Percentiles rank a stretch among this genome's conserved stretches.
These are phyloP conservation scores for Scophthalmus maximus DNA, from an alignment of 2,113 vertebrate species.

Conservation along the genomic window DNA sequence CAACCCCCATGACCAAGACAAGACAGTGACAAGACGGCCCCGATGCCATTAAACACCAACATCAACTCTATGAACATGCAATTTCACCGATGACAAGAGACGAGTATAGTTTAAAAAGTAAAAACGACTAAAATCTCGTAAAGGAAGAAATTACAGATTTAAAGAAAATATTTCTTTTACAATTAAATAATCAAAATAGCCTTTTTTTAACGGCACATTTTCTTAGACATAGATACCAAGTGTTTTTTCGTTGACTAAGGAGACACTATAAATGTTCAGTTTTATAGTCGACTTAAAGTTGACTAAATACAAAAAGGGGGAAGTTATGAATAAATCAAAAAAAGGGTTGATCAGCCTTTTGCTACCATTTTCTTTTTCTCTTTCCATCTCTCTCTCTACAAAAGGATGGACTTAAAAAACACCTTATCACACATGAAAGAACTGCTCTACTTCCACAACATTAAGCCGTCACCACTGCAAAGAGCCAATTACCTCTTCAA, in stretches of 20 bases:
- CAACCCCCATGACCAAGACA: too few species aligned
- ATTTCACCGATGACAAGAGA: neutral
- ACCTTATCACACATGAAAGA: constrained; percentile 70
- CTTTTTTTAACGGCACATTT: too few species aligned
- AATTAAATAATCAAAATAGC: too few species aligned
- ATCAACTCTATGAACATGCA: neutral
- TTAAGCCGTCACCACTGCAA: constrained; percentile 52
- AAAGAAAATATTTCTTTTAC: too few species aligned
- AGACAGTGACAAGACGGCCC: neutral
- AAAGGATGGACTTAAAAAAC: constrained; percentile 39
- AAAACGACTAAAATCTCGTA: too few species aligned
- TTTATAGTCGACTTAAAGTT: too few species aligned
- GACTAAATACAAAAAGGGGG: too few species aligned
- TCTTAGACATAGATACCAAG: too few species aligned
- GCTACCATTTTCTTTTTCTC: constrained; percentile 6
- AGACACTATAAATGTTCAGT: too few species aligned
- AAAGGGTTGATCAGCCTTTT: constrained; percentile 39
- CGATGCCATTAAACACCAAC: neutral
- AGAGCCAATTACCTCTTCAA: constrained; percentile 52
- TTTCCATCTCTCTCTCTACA: neutral
- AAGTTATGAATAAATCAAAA: too few species aligned
- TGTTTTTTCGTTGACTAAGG: too few species aligned
- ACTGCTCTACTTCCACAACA: constrained; percentile 55
- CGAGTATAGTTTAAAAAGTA: neutral
- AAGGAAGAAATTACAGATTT: too few species aligned